These are phyloP conservation scores for Oostethus manadensis DNA, from an alignment of 2,113 vertebrate species.

Conservation along the genomic window DNA sequence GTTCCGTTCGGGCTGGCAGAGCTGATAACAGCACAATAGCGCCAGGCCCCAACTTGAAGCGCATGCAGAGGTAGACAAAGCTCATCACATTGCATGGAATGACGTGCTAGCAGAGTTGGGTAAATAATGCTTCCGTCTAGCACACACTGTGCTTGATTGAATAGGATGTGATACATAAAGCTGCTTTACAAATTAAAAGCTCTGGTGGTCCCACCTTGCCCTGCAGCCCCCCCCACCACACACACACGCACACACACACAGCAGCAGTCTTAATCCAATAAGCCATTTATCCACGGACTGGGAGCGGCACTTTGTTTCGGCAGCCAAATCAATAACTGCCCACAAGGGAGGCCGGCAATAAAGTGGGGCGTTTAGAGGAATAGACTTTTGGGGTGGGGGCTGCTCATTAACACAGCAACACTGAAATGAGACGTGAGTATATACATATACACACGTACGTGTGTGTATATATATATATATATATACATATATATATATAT, in stretches of 20 bases:
- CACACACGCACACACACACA: conserved; percentile 15
- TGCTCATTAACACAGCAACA: conserved; percentile 17
- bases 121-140: no score
- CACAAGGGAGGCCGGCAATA: conserved; percentile 40
- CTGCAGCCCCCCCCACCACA: no score
- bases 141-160: no score
- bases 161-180: background rate
- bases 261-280: conserved; percentile 56
- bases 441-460: no score
- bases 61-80: no score
- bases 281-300: conserved; percentile 57
- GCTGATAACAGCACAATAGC: no score
- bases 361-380: conserved; percentile 51
- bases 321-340: conserved; percentile 56
- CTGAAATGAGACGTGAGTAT: conserved; percentile 6
- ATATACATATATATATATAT: no score
- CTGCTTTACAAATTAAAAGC: conserved; percentile 9
- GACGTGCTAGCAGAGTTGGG: no score
- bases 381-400: conserved; percentile 6
- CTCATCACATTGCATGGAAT: no score
- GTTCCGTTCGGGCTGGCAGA: no score
- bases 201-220: conserved; percentile 20
- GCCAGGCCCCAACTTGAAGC: no score
- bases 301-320: conserved; percentile 53
- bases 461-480: no score